Percentiles rank a stretch among this genome's conserved stretches.
Conservation (phyloP, 2,888 invertebrate species). For the Epistrophe eligans region DNA sequence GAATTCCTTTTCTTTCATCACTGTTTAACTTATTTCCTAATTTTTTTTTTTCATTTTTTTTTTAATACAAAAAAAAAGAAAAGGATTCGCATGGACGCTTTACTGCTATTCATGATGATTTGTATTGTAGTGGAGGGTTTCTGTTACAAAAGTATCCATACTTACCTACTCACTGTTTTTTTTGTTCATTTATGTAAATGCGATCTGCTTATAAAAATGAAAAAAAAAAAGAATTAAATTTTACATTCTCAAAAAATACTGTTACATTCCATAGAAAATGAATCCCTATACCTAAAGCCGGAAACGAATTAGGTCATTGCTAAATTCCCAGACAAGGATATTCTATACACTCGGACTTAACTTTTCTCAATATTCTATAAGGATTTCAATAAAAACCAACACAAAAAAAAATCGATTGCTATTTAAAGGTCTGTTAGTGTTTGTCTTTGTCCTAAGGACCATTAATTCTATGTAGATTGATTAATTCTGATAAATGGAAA, state of each 20-base stretch:
- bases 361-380: not conserved
- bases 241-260: slow-evolving; percentile 10
- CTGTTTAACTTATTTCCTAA: not conserved
- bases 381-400: not conserved
- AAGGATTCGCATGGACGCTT: slow-evolving; percentile 29
- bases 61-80: no score
- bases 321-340: slow-evolving; percentile 31
- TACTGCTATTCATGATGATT: slow-evolving; percentile 7
- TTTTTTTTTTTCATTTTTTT: not conserved
- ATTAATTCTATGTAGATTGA: slow-evolving; percentile 62
- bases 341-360: slow-evolving; percentile 21
- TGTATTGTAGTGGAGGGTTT: not conserved
- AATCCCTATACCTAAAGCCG: not conserved
- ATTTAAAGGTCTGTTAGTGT: slow-evolving; percentile 36
- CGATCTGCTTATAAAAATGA: slow-evolving; percentile 50
- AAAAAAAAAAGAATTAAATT: slow-evolving; percentile 30
- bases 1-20: not conserved
- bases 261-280: not conserved
- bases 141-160: not conserved
- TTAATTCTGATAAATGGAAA: slow-evolving; percentile 61
- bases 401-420: slow-evolving; percentile 23
- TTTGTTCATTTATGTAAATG: not conserved
- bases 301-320: slow-evolving; percentile 40
- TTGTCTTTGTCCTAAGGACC: slow-evolving; percentile 31
- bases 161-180: no score